phyloP scores from a whole-genome alignment of 37 sponge, comb jelly and placozoan species.

The Halichondria panicea region DNA sequence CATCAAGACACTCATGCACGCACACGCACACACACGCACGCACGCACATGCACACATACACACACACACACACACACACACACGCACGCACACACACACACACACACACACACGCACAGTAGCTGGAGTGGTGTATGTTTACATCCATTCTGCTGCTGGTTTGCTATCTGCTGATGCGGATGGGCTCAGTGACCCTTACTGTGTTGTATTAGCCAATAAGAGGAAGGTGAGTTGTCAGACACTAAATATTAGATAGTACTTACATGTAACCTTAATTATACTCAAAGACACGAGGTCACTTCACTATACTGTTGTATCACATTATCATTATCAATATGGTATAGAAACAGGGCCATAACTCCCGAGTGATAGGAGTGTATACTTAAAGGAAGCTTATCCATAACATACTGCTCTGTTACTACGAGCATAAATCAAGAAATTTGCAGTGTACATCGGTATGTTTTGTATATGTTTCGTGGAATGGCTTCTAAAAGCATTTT shows the following conservation, averaged over 20 bases:
- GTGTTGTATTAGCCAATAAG: conserved; percentile 41
- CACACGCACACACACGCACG: conserved; percentile 46
- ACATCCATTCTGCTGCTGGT: conserved; percentile 36
- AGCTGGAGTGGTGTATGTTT: conserved; percentile 54
- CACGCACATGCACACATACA: conserved; percentile 43
- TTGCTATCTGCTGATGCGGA: conserved; percentile 20
- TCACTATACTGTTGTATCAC: too few species aligned
- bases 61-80: conserved; percentile 33
- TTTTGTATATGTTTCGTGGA: too few species aligned
- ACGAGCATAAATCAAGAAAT: too few species aligned
- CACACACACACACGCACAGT: conserved; percentile 1
- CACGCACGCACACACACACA: neutral
- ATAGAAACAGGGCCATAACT: too few species aligned
- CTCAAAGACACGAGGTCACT: too few species aligned
- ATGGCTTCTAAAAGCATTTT: too few species aligned
- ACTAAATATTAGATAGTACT: too few species aligned
- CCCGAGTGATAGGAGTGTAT: too few species aligned
- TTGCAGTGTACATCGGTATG: neutral
- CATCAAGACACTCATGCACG: conserved; percentile 44
- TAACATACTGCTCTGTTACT: too few species aligned
- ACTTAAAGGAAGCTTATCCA: too few species aligned
- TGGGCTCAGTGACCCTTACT: conserved; percentile 65
- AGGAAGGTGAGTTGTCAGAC: conserved; percentile 21
- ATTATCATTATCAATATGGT: too few species aligned
- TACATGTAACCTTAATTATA: too few species aligned